phyloP scores from a whole-genome alignment of 1,140 invertebrate genomes.

The Leptopilina boulardi region DNA sequence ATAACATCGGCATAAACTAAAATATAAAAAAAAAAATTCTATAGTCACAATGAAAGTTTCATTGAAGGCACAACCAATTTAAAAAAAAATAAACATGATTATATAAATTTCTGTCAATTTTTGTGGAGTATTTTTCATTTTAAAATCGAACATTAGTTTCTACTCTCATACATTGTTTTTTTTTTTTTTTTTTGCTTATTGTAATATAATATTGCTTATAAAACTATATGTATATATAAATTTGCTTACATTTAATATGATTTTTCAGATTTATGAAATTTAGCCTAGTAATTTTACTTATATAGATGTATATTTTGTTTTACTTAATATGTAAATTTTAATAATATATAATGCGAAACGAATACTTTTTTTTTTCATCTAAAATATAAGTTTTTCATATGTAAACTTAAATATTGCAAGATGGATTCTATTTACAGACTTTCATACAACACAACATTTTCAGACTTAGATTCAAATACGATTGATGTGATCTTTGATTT shows the following conservation, averaged over 20 bases:
- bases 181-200: background rate
- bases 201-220: slow-evolving; percentile 34
- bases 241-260: slow-evolving; percentile 8
- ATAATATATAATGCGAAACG: background rate
- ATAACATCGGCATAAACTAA: slow-evolving; percentile 13
- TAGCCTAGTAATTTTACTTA: background rate
- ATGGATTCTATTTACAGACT: slow-evolving; percentile 62
- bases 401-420: background rate
- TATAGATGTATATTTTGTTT: background rate
- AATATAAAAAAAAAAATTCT: background rate
- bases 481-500: background rate
- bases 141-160: background rate
- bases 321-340: background rate
- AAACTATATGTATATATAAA: slow-evolving; percentile 25
- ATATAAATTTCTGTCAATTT: background rate
- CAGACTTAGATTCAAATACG: slow-evolving; percentile 21
- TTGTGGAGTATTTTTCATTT: background rate
- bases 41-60: background rate
- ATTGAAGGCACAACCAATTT: slow-evolving; percentile 17
- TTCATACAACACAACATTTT: slow-evolving; percentile 59
- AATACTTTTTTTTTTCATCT: slow-evolving; percentile 33
- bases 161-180: slow-evolving; percentile 33
- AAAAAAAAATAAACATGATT: background rate
- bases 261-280: slow-evolving; percentile 8
- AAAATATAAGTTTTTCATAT: slow-evolving; percentile 45